Percentiles rank a stretch among this genome's conserved stretches.
Conservation (phyloP, 2,797 vertebrate species). For the Sphaeramia orbicularis region DNA sequence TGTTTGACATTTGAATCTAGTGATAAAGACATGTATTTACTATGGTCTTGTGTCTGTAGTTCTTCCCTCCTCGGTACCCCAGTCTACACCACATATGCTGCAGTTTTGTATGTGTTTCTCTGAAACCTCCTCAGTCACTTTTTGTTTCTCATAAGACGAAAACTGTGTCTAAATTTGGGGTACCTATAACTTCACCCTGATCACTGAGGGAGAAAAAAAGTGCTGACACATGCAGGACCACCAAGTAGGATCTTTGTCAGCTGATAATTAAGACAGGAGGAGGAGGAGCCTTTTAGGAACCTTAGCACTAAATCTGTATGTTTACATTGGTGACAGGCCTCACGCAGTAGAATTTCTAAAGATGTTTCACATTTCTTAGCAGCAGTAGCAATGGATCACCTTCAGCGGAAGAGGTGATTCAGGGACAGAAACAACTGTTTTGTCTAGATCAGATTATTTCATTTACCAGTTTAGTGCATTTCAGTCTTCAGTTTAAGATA, state of each 20-base stretch:
- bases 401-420: neutral
- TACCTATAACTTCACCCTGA: conserved; percentile 39
- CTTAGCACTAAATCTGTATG: neutral
- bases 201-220: conserved; percentile 34
- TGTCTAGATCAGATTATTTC: neutral
- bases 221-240: conserved; percentile 23
- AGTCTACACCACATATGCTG: neutral
- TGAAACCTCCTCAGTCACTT: neutral
- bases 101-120: conserved; percentile 1
- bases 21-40: neutral
- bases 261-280: conserved; percentile 1
- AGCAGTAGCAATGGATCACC: neutral
- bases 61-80: neutral
- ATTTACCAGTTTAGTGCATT: conserved; percentile 7
- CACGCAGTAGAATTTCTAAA: neutral
- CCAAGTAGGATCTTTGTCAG: conserved; percentile 8
- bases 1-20: conserved; percentile 4
- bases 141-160: conserved; percentile 21
- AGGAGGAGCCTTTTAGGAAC: neutral
- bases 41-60: neutral
- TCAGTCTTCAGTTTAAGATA: conserved; percentile 8
- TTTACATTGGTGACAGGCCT: neutral
- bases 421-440: neutral
- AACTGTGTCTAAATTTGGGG: conserved; percentile 42
- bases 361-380: neutral